Base-by-base conservation (phyloP, 2,888 invertebrate genomes). In the Oxytorus armatus region DNA sequence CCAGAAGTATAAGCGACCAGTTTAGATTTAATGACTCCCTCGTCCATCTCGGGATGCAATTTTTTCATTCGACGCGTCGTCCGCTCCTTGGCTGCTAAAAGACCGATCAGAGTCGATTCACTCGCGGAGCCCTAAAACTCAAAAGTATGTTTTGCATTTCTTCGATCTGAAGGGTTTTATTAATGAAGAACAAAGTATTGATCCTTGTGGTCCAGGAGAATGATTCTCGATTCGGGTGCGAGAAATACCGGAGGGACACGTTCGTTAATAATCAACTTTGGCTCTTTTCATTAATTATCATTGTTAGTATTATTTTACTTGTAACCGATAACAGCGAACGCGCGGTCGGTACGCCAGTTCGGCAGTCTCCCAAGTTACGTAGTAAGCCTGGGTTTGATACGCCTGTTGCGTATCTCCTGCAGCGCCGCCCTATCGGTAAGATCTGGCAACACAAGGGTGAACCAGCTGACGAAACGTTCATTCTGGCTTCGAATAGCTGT, bases 71-170 rank as follows among this genome's bases (percentile, higher is more conserved):
- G 93, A 59, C 94, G 93, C 0, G 95, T 94, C 11, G 93, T 94
- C 90, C 95, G 94, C 80, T 96, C 95, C 88, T 96, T 95, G 0
- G 97, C 96, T 5, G 96, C 95, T 76, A 98, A 92, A 1, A 98
- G 92, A 5, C 96, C 96, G 2, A 98, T 95, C 3, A 98, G 92
- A 0, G 97, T 97, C 0, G 97, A 94, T 92, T 98, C 98, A 90
- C 97, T 98, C 1, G 98, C 98, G 0, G 98, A 97, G 59, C 97
- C 96, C 95, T 96, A 91, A 59, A 92, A 92, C 39, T n/a, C n/a
- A n/a, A n/a, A n/a, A n/a, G n/a, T n/a, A n/a, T n/a, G n/a, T n/a
- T n/a, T n/a, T n/a, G n/a, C n/a, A 29, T 29, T 29, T 29, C 29
- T 29, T 3, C 5, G 29, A 2, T 29, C 29, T 5, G 29, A 5